These are phyloP conservation scores for Amphipyra tragopoginis DNA, from an alignment of 2,888 invertebrate species.

Conservation along the genomic window DNA sequence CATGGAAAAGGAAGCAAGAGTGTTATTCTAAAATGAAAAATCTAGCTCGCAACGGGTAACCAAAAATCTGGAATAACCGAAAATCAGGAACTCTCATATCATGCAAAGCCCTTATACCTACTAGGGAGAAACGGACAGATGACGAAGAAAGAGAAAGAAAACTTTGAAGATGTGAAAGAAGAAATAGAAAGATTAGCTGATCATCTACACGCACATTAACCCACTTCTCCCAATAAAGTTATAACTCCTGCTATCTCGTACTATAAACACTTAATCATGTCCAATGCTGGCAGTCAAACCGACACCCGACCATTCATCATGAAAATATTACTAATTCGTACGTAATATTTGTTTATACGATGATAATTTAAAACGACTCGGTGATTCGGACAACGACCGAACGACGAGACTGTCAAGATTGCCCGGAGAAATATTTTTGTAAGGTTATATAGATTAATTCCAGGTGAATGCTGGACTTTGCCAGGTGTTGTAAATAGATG, in stretches of 20 bases:
- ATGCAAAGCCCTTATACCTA: too few relatives aligned
- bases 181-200: too few relatives aligned
- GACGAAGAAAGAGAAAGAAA: too few relatives aligned
- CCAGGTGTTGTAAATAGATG: constrained; percentile 5
- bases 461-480: constrained; percentile 14
- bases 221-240: constrained; percentile 7
- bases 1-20: too few relatives aligned
- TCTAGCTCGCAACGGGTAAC: too few relatives aligned
- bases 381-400: constrained; percentile 24
- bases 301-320: constrained; percentile 37
- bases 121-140: too few relatives aligned
- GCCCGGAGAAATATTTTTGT: constrained; percentile 30
- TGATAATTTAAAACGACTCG: constrained; percentile 7
- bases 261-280: constrained; percentile 28
- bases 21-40: too few relatives aligned
- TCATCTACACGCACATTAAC: too few relatives aligned
- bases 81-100: too few relatives aligned
- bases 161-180: too few relatives aligned
- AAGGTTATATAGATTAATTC: constrained; percentile 25
- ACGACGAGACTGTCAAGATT: constrained; percentile 1
- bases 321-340: constrained; percentile 22
- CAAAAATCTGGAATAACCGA: too few relatives aligned
- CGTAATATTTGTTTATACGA: constrained; percentile 37
- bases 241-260: constrained; percentile 26
- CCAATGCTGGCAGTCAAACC: constrained; percentile 40